These are phyloP conservation scores for Gorilla gorilla DNA, from an alignment of 2,113 vertebrate genomes.

Conservation along the genomic window DNA sequence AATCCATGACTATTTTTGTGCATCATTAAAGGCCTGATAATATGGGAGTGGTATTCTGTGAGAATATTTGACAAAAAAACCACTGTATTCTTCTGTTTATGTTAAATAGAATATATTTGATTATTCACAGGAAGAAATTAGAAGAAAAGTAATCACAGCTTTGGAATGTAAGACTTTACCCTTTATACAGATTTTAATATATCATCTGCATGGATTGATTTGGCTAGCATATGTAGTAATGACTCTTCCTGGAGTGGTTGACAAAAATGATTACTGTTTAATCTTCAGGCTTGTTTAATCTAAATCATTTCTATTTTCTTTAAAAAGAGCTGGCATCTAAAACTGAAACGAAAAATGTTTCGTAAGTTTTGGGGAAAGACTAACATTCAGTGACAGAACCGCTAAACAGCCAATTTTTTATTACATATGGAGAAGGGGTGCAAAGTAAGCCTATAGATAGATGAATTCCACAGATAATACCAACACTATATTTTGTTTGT, in stretches of 20 bases:
- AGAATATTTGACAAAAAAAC: conserved; percentile 16
- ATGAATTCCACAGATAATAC: not conserved
- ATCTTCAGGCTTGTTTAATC: conserved; percentile 26
- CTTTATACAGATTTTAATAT: conserved; percentile 29
- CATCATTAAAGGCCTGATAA: not conserved
- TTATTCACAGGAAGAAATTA: not conserved
- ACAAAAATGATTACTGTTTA: conserved; percentile 30
- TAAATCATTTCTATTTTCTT: conserved; percentile 40
- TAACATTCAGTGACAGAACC: not conserved
- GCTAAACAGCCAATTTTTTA: not conserved
- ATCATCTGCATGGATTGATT: not conserved
- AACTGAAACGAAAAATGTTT: conserved; percentile 30
- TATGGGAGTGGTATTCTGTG: not conserved
- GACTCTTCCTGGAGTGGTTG: conserved; percentile 19
- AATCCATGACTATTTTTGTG: not conserved
- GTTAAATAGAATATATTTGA: not conserved
- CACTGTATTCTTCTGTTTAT: not conserved
- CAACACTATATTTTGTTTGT: too few species aligned
- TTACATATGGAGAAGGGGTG: not conserved
- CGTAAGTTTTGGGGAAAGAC: conserved; percentile 11
- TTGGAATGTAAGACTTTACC: conserved; percentile 31
- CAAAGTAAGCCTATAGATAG: not conserved
- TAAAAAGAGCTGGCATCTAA: conserved; percentile 41
- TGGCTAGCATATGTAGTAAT: not conserved
- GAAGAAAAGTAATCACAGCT: conserved; percentile 10